Evolutionary conservation across 2,113 vertebrate species (phyloP), one percentile per base, ranked within the genome.

Genomic region (Malurus alboscapulatus): DNA sequence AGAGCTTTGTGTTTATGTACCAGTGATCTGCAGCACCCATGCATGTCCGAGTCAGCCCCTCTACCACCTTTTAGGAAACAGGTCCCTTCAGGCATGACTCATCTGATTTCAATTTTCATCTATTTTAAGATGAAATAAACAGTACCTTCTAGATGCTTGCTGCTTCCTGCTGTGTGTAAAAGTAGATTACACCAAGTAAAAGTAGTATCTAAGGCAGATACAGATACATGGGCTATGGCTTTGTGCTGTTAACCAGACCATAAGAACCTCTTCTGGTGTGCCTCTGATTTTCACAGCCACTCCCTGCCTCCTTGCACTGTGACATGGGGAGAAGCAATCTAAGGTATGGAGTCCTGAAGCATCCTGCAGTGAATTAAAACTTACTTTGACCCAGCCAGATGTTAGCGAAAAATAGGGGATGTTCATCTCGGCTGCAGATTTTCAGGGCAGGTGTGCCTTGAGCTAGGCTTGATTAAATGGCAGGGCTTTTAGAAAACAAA

Each of bases 161-260:
- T 84, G 7, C 45, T 77, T 87, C 59, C 34, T 5, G 1, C 32
- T 81, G 50, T 16, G 26, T 57, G 6, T 48, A 77, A 73, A 92
- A 30, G 16, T 2, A 48, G 32, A 14, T 34, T 47, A 34, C 32
- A 26, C 9, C 10, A 38, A 38, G 38, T 38, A 38, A 38, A 38
- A 38, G 38, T 38, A 38, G 38, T 38, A 50, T 17, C 19, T 42
- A 57, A 40, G 47, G 18, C 27, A 72, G 16, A 6, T 32, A 25
- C 1, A 30, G 18, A 14, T 5, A 0, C 18, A 29, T 67, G 53
- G 48, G 26, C 48, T 76, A 32, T 1, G 0, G 42, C 47, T 58
- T 12, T 10, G 24, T 42, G 36, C 7, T 50, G 54, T 6, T 30
- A 18, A 51, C 20, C 15, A 25, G 20, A 51, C 20, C 15, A 25